Percentiles rank a stretch among this genome's conserved stretches.
Evolutionary conservation across 2,113 vertebrate genomes (phyloP).

Genomic region (Corvus cornix): DNA sequence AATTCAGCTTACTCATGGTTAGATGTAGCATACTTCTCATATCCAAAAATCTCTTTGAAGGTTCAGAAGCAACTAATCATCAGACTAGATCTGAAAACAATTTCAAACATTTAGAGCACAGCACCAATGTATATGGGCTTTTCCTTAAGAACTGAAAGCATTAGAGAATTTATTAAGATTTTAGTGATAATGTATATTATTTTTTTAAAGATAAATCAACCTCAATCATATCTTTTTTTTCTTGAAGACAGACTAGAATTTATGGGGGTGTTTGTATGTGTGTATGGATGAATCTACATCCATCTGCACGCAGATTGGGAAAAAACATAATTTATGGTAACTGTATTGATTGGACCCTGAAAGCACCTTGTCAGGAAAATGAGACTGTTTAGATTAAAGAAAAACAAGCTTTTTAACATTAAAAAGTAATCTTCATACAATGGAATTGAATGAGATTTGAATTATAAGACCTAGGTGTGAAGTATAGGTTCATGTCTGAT

Average conservation of each 20-base stretch:
- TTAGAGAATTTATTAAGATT: not conserved
- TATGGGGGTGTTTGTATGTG: not conserved
- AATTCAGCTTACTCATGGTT: not conserved
- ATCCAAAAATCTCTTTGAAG: not conserved
- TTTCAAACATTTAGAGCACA: not conserved
- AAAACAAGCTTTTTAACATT: not conserved
- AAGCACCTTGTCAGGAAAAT: not conserved
- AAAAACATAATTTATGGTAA: not conserved
- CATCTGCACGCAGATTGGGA: not conserved
- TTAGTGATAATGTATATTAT: not conserved
- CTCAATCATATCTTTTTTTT: not conserved
- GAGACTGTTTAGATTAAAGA: not conserved
- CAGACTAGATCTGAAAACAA: not conserved
- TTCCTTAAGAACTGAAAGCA: not conserved
- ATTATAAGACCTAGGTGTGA: not conserved
- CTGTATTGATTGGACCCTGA: not conserved
- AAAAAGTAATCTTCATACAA: not conserved
- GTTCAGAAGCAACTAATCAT: not conserved
- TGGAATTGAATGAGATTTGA: not conserved
- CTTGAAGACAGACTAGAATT: not conserved
- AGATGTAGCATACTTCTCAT: not conserved
- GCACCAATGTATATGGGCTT: not conserved
- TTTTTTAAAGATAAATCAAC: not conserved
- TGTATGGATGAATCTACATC: not conserved
- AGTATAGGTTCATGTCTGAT: not conserved